These are phyloP conservation scores for Halcyon leucocephala DNA, from an alignment of 2,797 vertebrate genomes.

Conservation along the genomic window DNA sequence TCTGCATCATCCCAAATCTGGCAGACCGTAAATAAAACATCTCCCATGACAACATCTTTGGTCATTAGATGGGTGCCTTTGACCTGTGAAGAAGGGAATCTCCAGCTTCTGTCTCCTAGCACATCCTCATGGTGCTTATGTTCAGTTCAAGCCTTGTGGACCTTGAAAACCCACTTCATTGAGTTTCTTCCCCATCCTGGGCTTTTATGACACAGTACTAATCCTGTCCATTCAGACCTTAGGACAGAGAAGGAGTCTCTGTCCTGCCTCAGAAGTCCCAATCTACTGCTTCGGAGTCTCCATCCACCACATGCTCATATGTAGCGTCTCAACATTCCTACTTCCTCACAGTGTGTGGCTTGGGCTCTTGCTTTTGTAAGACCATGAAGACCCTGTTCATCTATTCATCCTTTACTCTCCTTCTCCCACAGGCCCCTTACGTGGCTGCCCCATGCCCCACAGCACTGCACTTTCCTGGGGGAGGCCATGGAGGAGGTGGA, in stretches of 20 bases:
- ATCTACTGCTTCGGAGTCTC: background rate
- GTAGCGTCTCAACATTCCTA: background rate
- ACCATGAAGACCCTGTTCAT: background rate
- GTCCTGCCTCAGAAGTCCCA: background rate
- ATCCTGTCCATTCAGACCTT: background rate
- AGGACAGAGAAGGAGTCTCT: background rate
- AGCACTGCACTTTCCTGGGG: background rate
- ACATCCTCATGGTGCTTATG: background rate
- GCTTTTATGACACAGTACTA: background rate
- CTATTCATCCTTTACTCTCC: background rate
- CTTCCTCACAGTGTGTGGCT: background rate
- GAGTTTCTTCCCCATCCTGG: background rate
- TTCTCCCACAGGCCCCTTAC: background rate
- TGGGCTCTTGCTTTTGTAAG: background rate
- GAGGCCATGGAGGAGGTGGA: background rate
- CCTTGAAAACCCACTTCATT: background rate
- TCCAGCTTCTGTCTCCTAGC: background rate
- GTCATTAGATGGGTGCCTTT: background rate
- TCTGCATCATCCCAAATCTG: background rate
- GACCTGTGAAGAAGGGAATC: background rate
- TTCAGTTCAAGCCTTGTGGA: background rate
- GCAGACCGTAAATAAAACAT: background rate
- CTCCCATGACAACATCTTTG: background rate
- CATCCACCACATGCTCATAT: rapidly evolving
- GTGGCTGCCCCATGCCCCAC: background rate